Evolutionary conservation across 2,797 vertebrate species (phyloP), one percentile per base, ranked within the genome.

Genomic region (Sylvilagus floridanus): DNA sequence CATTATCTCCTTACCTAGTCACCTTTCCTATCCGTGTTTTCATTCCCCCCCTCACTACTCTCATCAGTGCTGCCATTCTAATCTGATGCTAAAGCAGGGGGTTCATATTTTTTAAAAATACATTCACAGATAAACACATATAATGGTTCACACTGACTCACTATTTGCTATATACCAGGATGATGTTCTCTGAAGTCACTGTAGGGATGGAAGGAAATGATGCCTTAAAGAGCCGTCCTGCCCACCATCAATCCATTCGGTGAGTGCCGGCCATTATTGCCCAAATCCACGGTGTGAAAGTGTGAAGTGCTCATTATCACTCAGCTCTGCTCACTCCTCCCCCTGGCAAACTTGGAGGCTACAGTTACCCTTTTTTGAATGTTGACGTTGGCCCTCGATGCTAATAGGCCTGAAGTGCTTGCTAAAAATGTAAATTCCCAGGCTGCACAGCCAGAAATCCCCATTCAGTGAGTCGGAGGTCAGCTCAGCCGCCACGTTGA

Each of bases 391-490:
- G 63, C 52, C 88, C 95, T 92, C 35, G 5, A 84, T 87, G 94
- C 84, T 95, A 95, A 97, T 83, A 35, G 47, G 14, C 85, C 54
- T 76, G 76, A 93, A 91, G 79, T 82, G 87, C 87, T 91, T 81
- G 96, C 50, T 92, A 90, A 93, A 91, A 76, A 95, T 94, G 96
- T 86, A 95, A 95, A 92, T 93, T 71, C 54, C 66, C 17, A 5
- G 62, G 77, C 54, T 72, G 35, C 94, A 37, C 17, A 12, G 81
- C 62, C 92, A 50, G 76, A 93, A 90, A 62, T 28, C 69, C 77
- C 88, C 66, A 62, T 91, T 91, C 77, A 91, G n/a, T 37, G 76
- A n/a, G 12, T 47, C 47, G 21, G 37, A 52, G n/a, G 86, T 8
- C 57, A 90, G 86, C 69, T 2, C 35, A 28, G 72, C 79, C 42